Evolutionary conservation across 2,113 vertebrate species (phyloP).

Genomic region (Epinephelus lanceolatus): DNA sequence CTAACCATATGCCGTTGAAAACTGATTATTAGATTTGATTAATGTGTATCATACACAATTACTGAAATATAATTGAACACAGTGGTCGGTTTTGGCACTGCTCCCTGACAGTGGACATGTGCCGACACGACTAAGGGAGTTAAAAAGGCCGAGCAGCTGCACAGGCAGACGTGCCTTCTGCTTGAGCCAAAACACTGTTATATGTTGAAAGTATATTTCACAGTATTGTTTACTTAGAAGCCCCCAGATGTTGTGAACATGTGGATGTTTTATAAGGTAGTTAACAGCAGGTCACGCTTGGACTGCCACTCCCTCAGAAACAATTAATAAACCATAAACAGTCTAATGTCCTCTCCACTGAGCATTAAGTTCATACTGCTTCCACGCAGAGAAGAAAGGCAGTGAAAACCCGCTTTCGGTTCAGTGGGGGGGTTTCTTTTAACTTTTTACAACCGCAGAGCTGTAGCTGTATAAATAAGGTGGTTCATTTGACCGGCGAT

Average conservation of each 20-base stretch:
- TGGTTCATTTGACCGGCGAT: conserved; percentile 54
- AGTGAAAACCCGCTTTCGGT: conserved; percentile 57
- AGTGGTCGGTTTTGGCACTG: conserved; percentile 77
- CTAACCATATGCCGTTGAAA: conserved; percentile 81
- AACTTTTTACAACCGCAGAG: conserved; percentile 59
- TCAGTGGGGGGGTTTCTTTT: conserved; percentile 41
- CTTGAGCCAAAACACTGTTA: conserved; percentile 52
- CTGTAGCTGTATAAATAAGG: conserved; percentile 58
- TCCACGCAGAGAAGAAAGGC: conserved; percentile 71
- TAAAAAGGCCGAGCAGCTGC: conserved; percentile 80
- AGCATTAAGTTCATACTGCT: conserved; percentile 67
- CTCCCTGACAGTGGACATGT: conserved; percentile 74
- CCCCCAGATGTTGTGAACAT: conserved; percentile 79
- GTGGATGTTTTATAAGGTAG: conserved; percentile 80
- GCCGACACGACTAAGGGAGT: conserved; percentile 70
- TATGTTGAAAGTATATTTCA: conserved; percentile 69
- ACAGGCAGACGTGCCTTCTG: conserved; percentile 67
- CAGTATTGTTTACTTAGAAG: conserved; percentile 77
- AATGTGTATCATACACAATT: conserved; percentile 79
- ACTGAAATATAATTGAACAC: conserved; percentile 79
- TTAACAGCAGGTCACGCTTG: conserved; percentile 76
- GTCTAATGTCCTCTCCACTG: conserved; percentile 72
- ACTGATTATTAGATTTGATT: conserved; percentile 80
- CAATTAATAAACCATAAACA: conserved; percentile 82
- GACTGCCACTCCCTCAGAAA: conserved; percentile 79